Conservation (phyloP, 2,797 vertebrate genomes). For the Cottoperca gobio region DNA sequence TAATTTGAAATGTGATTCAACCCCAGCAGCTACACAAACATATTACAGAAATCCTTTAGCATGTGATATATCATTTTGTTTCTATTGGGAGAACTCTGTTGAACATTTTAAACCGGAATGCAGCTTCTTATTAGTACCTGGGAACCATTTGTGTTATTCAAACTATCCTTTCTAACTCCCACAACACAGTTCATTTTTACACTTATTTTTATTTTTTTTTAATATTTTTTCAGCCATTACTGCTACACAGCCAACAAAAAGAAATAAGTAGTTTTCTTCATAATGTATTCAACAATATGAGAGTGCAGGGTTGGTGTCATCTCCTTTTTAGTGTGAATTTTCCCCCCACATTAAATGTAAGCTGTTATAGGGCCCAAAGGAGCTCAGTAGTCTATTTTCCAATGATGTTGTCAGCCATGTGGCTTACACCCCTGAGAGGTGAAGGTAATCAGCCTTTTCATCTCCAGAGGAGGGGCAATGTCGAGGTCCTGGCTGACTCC, state of each 20-base stretch:
- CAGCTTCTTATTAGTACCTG: conserved; percentile 31
- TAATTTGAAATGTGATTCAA: conserved; percentile 32
- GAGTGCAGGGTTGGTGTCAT: conserved; percentile 72
- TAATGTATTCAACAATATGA: conserved; percentile 69
- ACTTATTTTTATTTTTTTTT: conserved; percentile 21
- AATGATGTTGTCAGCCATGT: conserved; percentile 88
- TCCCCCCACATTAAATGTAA: conserved; percentile 79
- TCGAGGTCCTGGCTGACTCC: conserved; percentile 74
- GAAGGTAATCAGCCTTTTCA: conserved; percentile 86
- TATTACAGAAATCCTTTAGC: conserved; percentile 11
- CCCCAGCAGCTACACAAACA: conserved; percentile 4
- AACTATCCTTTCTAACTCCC: conserved; percentile 24
- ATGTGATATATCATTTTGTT: conserved; percentile 26
- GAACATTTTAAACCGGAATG: conserved; percentile 9
- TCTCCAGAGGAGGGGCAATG: conserved; percentile 81
- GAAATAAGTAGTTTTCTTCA: conserved; percentile 49
- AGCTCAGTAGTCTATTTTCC: conserved; percentile 85
- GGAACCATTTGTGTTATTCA: conserved; percentile 21
- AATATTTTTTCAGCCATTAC: conserved; percentile 35
- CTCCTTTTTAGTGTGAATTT: conserved; percentile 79
- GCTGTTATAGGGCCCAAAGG: conserved; percentile 85
- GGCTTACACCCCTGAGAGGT: conserved; percentile 83
- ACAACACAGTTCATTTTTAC: conserved; percentile 16
- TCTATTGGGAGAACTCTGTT: conserved; percentile 11
- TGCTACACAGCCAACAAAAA: conserved; percentile 44